Conservation (phyloP, 2,113 vertebrate genomes). For the Mastomys coucha region DNA sequence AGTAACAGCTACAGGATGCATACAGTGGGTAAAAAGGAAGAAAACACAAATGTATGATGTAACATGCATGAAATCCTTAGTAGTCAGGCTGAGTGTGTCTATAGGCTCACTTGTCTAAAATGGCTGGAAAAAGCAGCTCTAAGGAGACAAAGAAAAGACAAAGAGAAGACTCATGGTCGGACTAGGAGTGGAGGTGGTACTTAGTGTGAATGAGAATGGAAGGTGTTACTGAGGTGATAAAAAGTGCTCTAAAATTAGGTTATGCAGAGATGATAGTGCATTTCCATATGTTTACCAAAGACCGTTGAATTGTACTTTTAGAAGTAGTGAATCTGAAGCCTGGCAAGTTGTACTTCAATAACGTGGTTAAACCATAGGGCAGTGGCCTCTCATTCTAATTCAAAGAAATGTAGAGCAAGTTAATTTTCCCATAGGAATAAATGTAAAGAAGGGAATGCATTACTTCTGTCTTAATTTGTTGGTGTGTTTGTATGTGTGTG, state of each 20-base stretch:
- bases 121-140: neutral
- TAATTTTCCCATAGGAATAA: neutral
- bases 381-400: conserved; percentile 42
- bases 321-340: neutral
- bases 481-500: neutral
- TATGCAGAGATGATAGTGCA: neutral
- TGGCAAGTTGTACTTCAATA: conserved; percentile 22
- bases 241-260: conserved; percentile 44
- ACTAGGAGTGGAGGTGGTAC: neutral
- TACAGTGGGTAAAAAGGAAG: neutral
- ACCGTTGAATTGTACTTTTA: conserved; percentile 27
- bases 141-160: neutral
- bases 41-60: neutral
- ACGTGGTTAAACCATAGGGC: neutral
- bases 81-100: neutral
- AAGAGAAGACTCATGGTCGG: neutral
- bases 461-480: neutral
- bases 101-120: neutral
- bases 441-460: neutral
- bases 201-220: neutral
- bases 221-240: neutral
- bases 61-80: neutral
- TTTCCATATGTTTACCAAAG: conserved; percentile 51
- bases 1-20: neutral
- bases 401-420: neutral